Evolutionary conservation across 2,888 invertebrate species (phyloP), one percentile per base, ranked within the genome.

Genomic region (Metalampra italica): DNA sequence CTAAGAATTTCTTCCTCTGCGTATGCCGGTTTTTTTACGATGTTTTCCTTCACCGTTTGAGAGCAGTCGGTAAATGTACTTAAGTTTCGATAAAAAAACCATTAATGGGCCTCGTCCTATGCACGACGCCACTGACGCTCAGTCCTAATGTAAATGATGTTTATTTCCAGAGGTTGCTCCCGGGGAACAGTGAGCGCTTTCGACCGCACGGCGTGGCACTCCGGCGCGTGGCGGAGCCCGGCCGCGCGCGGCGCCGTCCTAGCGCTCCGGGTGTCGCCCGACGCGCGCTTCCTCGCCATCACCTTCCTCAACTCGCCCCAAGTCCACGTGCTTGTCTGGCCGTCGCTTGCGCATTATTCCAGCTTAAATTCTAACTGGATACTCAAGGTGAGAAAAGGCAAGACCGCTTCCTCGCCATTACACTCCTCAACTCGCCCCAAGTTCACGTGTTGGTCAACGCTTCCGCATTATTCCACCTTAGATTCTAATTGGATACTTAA

Each of bases 231-330:
- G 52, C 50, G 54, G 1, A 50, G 61, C 5, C 3, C 22, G 0
- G 51, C 59, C 0, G 45, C 53, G 1, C 49, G 45, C 0, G 57
- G 54, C 2, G 59, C 75, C 0, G 62, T 82, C 11, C 57, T 70
- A 3, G 55, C 68, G 0, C 70, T 75, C 1, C 59, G 75, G 9
- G 75, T 89, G 29, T 86, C 88, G 0, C 88, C 88, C 0, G 75
- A 89, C 56, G 76, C 87, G 0, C 68, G 88, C 0, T 82, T 68
- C 57, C 68, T 83, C 2, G 78, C 84, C 0, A 78, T 67, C 0
- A 55, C 68, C 0, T 54, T 65, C 0, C 55, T 83, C 4, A 68
- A 75, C 14, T 61, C 68, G 0, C 52, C 62, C 1, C 43, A 54
- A 0, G 72, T 83, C 0, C 45, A 70, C 32, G 50, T 88, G 0